phyloP scores from a whole-genome alignment of 2,888 invertebrate species.

The Drosophila borborema region DNA sequence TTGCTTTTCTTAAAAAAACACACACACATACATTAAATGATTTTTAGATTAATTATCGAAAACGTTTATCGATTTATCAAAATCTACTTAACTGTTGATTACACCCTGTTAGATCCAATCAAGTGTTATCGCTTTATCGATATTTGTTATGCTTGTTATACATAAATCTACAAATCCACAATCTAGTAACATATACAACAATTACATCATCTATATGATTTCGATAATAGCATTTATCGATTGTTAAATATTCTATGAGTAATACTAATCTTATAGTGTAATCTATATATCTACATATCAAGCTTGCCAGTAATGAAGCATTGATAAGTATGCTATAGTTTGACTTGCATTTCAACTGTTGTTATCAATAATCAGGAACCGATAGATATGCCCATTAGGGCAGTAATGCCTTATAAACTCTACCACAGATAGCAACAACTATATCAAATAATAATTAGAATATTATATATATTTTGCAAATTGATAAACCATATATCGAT shows the following conservation, averaged over 20 bases:
- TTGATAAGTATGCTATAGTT: not conserved
- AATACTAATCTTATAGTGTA: too few relatives aligned
- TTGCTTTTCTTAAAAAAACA: too few relatives aligned
- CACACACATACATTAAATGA: not conserved
- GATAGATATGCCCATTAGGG: not conserved
- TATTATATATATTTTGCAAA: too few relatives aligned
- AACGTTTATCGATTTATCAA: too few relatives aligned
- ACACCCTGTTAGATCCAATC: not conserved
- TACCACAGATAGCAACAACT: too few relatives aligned
- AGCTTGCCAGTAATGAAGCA: not conserved
- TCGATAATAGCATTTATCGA: not conserved
- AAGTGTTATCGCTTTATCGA: not conserved
- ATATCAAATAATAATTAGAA: too few relatives aligned
- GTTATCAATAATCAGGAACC: not conserved
- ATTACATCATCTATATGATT: not conserved
- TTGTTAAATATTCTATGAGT: not conserved
- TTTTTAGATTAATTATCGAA: too few relatives aligned
- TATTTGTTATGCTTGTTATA: fast-evolving
- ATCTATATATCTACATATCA: not conserved
- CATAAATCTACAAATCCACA: not conserved
- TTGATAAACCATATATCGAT: not conserved
- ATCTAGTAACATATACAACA: not conserved
- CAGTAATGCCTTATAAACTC: too few relatives aligned
- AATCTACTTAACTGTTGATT: too few relatives aligned
- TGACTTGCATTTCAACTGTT: not conserved